Evolutionary conservation across 2,888 invertebrate genomes (phyloP), one percentile per base, ranked within the genome.

Genomic region (Embidobia sp.): DNA sequence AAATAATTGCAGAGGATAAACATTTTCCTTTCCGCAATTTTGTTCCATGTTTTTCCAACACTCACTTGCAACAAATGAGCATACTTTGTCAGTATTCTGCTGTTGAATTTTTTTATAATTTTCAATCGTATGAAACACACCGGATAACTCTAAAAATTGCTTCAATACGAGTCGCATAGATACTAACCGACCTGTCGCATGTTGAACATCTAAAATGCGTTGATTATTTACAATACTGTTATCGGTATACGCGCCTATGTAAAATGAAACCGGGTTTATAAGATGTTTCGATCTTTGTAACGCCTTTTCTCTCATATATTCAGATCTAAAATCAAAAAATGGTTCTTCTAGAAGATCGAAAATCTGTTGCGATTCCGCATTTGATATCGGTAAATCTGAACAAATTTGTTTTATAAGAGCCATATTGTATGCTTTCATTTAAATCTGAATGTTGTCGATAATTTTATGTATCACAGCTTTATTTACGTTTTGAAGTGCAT

Each of bases 1-100:
- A 59, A 69, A 79, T 13, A 78, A 18, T 11, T 57, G 3, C 0
- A 78, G 6, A 6, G 80, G 80, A 55, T 18, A 42, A 6, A 19
- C 19, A 42, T 18, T 2, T 19, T 42, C n/a, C 6, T n/a, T 19
- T 18, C 8, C 19, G n/a, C 16, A 42, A 18, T 42, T 19, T 19
- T 44, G 3, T 59, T 59, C 31, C n/a, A 53, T 31, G 10, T 46
- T 11, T 51, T 35, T 27, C 76, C 76, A 70, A 8, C 67, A 51
- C 42, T 48, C 27, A 26, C 66, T 15, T 27, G 46, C 35, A 4
- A 72, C 8, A 37, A 66, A 59, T 8, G 66, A 66, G 15, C 37
- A n/a, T n/a, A n/a, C n/a, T n/a, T n/a, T n/a, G n/a, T n/a, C n/a
- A n/a, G n/a, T n/a, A n/a, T n/a, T n/a, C 42, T 13, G 46, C 35